Evolutionary conservation across 2,888 invertebrate genomes (phyloP).

Genomic region (Galerucella pusilla): DNA sequence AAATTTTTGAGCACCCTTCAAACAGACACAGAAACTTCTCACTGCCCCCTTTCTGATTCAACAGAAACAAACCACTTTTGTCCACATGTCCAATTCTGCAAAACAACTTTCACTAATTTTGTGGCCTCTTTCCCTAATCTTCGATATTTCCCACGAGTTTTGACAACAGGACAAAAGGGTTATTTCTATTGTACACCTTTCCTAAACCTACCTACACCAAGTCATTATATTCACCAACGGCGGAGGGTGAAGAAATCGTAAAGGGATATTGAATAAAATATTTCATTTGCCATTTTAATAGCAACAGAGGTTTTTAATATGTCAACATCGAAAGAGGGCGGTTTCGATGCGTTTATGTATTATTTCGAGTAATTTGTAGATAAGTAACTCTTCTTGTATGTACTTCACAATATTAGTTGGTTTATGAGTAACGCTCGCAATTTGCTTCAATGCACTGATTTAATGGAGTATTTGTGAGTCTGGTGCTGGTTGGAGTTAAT

Average conservation of each 20-base stretch:
- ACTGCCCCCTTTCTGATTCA: not conserved
- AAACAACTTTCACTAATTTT: conserved; percentile 40
- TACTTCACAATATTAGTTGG: too few species aligned
- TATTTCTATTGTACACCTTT: conserved; percentile 45
- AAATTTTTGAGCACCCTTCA: conserved; percentile 7
- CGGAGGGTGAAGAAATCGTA: not conserved
- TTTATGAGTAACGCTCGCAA: too few species aligned
- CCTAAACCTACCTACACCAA: not conserved
- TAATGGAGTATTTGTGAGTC: too few species aligned
- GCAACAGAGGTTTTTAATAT: too few species aligned
- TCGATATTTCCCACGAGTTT: conserved; percentile 45
- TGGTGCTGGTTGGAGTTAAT: too few species aligned
- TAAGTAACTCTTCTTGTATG: too few species aligned
- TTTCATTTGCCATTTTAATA: not conserved
- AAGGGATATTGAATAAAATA: not conserved
- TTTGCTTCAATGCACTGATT: too few species aligned
- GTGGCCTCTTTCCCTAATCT: conserved; percentile 37
- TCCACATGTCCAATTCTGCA: conserved; percentile 24
- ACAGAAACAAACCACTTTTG: conserved; percentile 31
- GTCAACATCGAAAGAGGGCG: too few species aligned
- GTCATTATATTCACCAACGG: not conserved
- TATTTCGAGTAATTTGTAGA: too few species aligned
- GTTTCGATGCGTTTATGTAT: too few species aligned
- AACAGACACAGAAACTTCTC: conserved; percentile 9
- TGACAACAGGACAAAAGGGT: conserved; percentile 43